Evolutionary conservation across 2,888 invertebrate species (phyloP).

Genomic region (Nomada fabriciana): DNA sequence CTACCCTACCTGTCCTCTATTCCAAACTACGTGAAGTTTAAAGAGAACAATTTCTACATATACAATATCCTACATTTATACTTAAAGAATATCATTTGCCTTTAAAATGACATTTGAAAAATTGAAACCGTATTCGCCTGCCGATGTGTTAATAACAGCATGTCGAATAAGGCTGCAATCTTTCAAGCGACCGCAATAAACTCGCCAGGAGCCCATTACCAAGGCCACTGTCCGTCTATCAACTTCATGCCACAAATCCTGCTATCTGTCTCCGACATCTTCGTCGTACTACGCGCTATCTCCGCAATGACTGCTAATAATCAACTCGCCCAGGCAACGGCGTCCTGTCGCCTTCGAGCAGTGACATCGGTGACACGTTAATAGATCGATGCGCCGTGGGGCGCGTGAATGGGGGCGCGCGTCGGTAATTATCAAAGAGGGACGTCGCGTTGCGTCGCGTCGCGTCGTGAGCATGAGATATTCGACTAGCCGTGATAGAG

Average conservation of each 20-base stretch:
- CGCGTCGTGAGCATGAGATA: slow-evolving; percentile 37
- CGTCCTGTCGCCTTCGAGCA: slow-evolving; percentile 38
- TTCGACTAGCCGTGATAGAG: slow-evolving; percentile 35
- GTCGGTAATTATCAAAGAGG: slow-evolving; percentile 71
- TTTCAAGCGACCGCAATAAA: too few species aligned
- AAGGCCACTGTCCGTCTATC: background rate
- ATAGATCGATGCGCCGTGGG: slow-evolving; percentile 63
- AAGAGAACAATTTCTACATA: too few species aligned
- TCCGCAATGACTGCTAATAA: slow-evolving; percentile 45
- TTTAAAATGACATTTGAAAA: too few species aligned
- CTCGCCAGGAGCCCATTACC: slow-evolving; percentile 1
- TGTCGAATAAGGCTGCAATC: too few species aligned
- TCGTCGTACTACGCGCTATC: slow-evolving; percentile 11
- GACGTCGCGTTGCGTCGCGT: background rate
- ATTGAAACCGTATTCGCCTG: too few species aligned
- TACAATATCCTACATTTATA: too few species aligned
- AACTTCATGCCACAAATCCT: slow-evolving; percentile 8
- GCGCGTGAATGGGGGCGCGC: slow-evolving; percentile 57
- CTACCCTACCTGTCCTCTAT: too few species aligned
- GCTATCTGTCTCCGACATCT: slow-evolving; percentile 22
- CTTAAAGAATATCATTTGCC: too few species aligned
- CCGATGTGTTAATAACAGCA: too few species aligned
- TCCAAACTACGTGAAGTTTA: too few species aligned
- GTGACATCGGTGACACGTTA: slow-evolving; percentile 59
- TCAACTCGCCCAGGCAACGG: slow-evolving; percentile 38